These are phyloP conservation scores for Tauraco hartlaubi DNA, from an alignment of 2,797 vertebrate species.

Conservation along the genomic window DNA sequence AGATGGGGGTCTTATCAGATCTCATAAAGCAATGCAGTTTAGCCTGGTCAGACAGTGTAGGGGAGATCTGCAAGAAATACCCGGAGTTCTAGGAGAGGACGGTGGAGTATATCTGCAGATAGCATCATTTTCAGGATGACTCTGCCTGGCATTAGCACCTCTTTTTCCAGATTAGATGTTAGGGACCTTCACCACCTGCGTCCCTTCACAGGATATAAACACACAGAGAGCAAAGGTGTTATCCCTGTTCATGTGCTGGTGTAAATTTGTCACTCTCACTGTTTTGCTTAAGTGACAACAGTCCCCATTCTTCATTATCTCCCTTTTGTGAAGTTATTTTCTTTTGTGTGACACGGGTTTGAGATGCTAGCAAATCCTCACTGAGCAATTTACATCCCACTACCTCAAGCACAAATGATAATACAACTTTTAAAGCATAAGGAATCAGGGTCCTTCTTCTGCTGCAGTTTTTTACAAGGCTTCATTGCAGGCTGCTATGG, in stretches of 20 bases:
- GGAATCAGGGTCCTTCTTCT: background rate
- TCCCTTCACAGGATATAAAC: background rate
- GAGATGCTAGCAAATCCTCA: background rate
- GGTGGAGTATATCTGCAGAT: background rate
- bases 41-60: background rate
- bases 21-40: background rate
- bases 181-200: background rate
- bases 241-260: background rate
- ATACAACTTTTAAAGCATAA: background rate
- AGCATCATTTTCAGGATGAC: background rate
- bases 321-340: background rate
- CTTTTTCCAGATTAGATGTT: background rate
- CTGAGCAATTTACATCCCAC: background rate
- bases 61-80: background rate
- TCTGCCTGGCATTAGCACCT: background rate
- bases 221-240: background rate
- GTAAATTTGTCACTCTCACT: background rate
- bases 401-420: background rate
- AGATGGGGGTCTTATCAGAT: background rate
- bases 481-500: background rate
- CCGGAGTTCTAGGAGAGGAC: background rate
- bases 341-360: background rate
- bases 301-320: background rate
- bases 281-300: background rate
- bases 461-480: background rate